Base-by-base conservation (phyloP, 2,888 invertebrate species). In the Dromius quadrimaculatus region DNA sequence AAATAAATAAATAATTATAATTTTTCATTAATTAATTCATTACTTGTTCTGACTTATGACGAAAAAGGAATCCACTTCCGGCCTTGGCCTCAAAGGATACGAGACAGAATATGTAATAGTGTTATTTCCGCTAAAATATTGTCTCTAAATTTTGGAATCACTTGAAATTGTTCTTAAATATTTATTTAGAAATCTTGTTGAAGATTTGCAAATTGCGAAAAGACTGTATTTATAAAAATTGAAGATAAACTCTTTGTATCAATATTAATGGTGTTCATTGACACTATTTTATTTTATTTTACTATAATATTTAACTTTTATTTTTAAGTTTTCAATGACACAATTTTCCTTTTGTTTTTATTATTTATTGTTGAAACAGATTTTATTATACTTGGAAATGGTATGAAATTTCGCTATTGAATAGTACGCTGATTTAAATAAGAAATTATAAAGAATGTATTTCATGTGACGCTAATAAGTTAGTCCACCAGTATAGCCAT, bases 1-100 rank as follows among this genome's bases (percentile, higher is more conserved):
- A 83, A 74, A 45, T 36, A 11, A 32, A 32, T 13, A 63, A 20
- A 47, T 2, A 34, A 34, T 32, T 65, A 4, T 50, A 8, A 4
- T 66, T 20, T 15, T 22, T 13, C 19, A 11, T 34, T 19, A 45
- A 41, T 8, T 41, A 41, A 9, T 41, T 4, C 41, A 32, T 41
- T 41, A 41, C 11, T 8, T 41, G 11, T 41, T 8, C 11, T 9
- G 6, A 41, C 41, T n/a, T 41, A 8, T 4, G 9, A 32, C 9
- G 9, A 47, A 22, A 9, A 22, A 20, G 1, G 22, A 22, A 22
- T 47, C 47, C 11, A 47, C 9, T 32, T 47, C 22, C 15, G 17
- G 2, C 57, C 57, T 57, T 57, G 57, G 1, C 32, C 32, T 22
- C 9, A 57, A 57, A 34, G 34, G 34, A 57, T 34, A 17, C 17